A percentile compares a stretch with the other conserved stretches of the same genome.
Conservation (phyloP, 2,113 vertebrate species). For the Litocranius walleri region DNA sequence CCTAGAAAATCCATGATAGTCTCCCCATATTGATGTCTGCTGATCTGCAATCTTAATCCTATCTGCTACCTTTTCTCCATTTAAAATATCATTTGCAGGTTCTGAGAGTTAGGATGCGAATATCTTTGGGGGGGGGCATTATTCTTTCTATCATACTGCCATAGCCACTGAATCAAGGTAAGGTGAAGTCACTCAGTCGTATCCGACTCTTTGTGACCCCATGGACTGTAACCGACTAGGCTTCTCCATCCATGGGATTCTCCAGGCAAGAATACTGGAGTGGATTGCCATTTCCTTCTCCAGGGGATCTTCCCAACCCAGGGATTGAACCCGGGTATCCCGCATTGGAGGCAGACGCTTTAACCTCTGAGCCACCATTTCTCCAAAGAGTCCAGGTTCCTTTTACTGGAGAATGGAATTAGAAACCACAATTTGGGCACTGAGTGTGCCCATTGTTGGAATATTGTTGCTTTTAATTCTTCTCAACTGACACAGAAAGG, state of each 20-base stretch:
- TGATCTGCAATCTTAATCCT: not conserved
- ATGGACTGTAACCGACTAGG: no score
- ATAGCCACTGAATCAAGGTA: not conserved
- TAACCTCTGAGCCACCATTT: not conserved
- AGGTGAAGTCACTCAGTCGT: no score
- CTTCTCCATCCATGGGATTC: no score
- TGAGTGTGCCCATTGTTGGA: not conserved
- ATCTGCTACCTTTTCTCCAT: not conserved
- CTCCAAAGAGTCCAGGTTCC: not conserved
- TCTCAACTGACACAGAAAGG: not conserved
- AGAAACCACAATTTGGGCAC: not conserved
- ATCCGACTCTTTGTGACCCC: no score
- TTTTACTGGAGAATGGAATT: not conserved
- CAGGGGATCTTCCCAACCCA: no score
- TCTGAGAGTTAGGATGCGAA: not conserved
- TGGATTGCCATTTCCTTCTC: no score
- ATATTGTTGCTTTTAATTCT: not conserved
- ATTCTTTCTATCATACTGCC: not conserved
- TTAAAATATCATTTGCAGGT: not conserved
- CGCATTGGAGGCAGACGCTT: no score
- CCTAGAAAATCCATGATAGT: not conserved
- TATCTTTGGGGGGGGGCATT: fast-evolving
- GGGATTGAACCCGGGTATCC: no score
- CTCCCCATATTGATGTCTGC: not conserved
- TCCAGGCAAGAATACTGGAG: no score